These are phyloP conservation scores for Echinometra lucunter DNA, from an alignment of 53 echinoderm and acorn worm genomes.

Conservation along the genomic window DNA sequence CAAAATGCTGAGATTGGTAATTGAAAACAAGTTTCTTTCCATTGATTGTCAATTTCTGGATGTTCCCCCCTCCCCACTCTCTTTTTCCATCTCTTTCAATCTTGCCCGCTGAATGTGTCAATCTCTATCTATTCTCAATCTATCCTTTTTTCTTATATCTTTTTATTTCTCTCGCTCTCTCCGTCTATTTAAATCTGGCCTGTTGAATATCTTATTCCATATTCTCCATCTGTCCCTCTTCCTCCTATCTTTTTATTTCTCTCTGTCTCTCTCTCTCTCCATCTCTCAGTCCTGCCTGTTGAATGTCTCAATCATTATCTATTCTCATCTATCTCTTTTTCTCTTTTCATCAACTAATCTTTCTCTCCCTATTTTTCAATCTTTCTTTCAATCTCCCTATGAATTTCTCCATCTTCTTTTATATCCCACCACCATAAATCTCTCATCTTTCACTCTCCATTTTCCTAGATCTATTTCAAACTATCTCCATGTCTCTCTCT, in stretches of 20 bases:
- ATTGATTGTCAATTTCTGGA: not conserved
- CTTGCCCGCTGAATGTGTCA: too few species aligned
- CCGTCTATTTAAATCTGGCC: too few species aligned
- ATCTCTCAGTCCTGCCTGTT: not conserved
- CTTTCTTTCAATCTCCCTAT: not conserved
- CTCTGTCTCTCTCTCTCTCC: slow-evolving; percentile 22
- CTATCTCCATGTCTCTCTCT: not conserved
- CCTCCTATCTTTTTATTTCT: too few species aligned
- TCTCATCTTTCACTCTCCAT: too few species aligned
- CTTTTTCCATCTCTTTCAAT: not conserved
- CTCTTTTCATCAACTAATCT: not conserved
- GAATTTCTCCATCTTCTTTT: too few species aligned
- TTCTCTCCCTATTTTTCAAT: not conserved
- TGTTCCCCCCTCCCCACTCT: not conserved
- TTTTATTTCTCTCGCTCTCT: too few species aligned
- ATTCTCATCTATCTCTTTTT: not conserved
- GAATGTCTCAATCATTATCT: too few species aligned
- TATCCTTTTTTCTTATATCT: not conserved
- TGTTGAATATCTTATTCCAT: too few species aligned
- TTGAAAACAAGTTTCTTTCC: not conserved
- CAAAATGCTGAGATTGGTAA: not conserved
- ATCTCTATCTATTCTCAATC: too few species aligned
- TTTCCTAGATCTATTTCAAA: not conserved
- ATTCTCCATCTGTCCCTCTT: too few species aligned
- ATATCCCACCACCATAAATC: too few species aligned